Conservation (phyloP, 2,113 vertebrate species). For the Thalassarche chlororhynchos region DNA sequence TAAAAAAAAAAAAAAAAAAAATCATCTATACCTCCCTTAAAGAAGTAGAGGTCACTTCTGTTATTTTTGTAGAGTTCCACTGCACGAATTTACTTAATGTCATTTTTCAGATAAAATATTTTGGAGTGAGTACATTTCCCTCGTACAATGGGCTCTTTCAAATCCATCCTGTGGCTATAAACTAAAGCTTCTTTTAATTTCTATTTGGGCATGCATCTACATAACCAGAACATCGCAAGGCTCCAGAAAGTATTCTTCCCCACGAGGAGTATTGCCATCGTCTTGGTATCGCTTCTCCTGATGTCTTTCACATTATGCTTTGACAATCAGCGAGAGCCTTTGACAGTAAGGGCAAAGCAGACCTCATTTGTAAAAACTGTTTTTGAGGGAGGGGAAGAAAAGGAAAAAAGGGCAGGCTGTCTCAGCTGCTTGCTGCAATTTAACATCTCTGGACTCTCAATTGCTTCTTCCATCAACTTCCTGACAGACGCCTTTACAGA, state of each 20-base stretch:
- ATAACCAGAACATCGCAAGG: background rate
- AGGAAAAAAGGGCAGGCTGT: background rate
- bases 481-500: background rate
- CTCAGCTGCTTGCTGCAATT: background rate
- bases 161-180: background rate
- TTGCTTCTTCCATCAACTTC: background rate
- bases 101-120: background rate
- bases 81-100: background rate
- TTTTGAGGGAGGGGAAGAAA: background rate
- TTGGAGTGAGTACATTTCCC: background rate
- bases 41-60: background rate
- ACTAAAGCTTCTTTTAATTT: background rate
- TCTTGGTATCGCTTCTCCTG: background rate
- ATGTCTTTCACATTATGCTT: background rate
- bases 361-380: background rate
- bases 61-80: background rate
- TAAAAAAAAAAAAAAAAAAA: no score
- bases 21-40: background rate
- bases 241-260: background rate
- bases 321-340: background rate
- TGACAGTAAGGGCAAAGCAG: background rate
- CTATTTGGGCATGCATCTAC: background rate
- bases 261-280: accelerated
- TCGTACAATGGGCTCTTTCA: background rate
- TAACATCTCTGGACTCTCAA: background rate